phyloP scores from a whole-genome alignment of 1,140 invertebrate genomes.

The Lasaia peninsularis region DNA sequence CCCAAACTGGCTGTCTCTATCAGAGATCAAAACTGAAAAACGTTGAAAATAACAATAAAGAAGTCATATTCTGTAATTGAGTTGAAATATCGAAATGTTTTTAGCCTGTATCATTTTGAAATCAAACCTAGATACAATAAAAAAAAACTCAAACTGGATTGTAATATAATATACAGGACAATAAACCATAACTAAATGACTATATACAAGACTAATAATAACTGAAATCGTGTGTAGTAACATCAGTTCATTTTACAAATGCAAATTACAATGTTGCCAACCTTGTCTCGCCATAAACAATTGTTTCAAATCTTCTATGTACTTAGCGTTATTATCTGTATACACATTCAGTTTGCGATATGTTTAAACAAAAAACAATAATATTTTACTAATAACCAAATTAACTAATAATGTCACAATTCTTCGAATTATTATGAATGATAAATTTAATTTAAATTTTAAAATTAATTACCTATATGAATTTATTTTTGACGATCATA shows the following conservation, averaged over 20 bases:
- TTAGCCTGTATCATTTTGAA: background rate
- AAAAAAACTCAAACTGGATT: constrained; percentile 39
- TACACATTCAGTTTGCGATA: background rate
- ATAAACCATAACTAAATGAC: constrained; percentile 40
- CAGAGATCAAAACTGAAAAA: too few species aligned
- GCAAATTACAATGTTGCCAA: constrained; percentile 40
- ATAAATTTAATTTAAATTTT: too few species aligned
- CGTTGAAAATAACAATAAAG: too few species aligned
- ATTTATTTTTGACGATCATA: too few species aligned
- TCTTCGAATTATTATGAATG: too few species aligned
- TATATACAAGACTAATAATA: constrained; percentile 49
- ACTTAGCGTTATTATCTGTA: too few species aligned
- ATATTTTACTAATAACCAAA: too few species aligned
- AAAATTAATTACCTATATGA: too few species aligned
- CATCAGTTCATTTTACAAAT: constrained; percentile 56
- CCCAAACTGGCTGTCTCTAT: too few species aligned
- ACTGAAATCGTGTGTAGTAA: constrained; percentile 26
- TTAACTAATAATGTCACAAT: too few species aligned
- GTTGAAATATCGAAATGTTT: background rate
- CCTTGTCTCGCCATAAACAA: background rate
- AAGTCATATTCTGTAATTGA: too few species aligned
- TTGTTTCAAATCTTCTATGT: background rate
- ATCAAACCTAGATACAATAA: constrained; percentile 4
- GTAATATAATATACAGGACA: constrained; percentile 55
- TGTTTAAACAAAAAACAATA: background rate